Evolutionary conservation across 2,797 vertebrate species (phyloP).

Genomic region (Euphonia xanthogaster): DNA sequence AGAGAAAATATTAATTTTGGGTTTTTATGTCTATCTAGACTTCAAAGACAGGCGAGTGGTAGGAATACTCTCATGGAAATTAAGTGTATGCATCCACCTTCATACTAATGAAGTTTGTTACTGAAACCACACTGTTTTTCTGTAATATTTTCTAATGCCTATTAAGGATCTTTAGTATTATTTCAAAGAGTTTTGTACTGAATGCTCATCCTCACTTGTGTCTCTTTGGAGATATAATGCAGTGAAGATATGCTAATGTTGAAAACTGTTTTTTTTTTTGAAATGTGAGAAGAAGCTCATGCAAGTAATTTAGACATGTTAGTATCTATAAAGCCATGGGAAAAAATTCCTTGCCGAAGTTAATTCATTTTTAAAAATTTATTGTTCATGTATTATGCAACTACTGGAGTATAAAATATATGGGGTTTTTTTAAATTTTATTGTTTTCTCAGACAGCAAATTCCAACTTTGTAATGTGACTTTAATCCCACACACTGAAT

Average conservation of each 20-base stretch:
- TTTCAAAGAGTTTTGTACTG: background rate
- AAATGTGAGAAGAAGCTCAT: background rate
- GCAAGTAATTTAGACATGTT: background rate
- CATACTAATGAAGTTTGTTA: background rate
- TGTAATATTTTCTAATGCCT: background rate
- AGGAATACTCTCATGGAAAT: background rate
- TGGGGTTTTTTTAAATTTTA: rapidly evolving
- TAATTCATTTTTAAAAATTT: background rate
- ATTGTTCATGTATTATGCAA: background rate
- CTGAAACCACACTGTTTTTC: background rate
- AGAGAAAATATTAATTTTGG: background rate
- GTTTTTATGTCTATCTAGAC: background rate
- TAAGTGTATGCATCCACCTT: background rate
- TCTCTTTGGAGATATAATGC: background rate
- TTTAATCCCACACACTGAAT: background rate
- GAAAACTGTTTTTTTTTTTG: background rate
- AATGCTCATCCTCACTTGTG: background rate
- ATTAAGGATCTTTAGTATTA: background rate
- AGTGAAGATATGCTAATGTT: background rate
- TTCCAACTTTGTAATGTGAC: background rate
- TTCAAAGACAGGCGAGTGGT: background rate
- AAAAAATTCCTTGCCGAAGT: background rate
- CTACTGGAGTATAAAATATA: constrained; percentile 9
- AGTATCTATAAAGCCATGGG: background rate
- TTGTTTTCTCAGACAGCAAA: background rate